Evolutionary conservation across 53 echinoderm and acorn worm species (phyloP).

Genomic region (Temnopleurus reevesii): DNA sequence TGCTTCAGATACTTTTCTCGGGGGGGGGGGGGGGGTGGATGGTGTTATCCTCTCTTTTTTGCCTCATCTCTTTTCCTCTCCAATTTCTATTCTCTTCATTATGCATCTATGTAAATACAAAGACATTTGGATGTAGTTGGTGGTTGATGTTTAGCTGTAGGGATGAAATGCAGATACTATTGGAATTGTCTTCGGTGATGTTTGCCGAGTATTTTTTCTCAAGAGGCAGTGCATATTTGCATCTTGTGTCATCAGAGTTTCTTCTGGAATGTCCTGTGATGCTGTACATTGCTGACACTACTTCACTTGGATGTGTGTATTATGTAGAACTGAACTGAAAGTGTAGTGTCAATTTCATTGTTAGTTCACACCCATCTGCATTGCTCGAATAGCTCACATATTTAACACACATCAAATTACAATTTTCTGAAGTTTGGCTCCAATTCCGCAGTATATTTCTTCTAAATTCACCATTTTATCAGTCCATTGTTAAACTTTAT

Average conservation of each 20-base stretch:
- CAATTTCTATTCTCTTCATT: background rate
- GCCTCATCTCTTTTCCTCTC: background rate
- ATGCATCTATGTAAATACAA: background rate
- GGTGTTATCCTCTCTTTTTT: background rate
- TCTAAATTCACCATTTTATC: no score
- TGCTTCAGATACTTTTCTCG: background rate
- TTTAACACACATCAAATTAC: no score
- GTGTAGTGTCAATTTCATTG: background rate
- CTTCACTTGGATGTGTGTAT: background rate
- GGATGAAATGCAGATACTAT: background rate
- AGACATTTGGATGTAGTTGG: background rate
- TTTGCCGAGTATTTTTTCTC: conserved; percentile 29
- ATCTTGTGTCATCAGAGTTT: conserved; percentile 11
- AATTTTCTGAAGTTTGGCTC: no score
- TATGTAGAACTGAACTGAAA: background rate
- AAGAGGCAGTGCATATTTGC: conserved; percentile 22
- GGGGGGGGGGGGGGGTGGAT: no score
- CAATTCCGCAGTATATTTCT: no score
- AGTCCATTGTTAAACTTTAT: no score
- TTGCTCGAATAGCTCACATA: no score
- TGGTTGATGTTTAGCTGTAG: background rate
- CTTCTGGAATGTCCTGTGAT: background rate
- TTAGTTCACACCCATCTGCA: background rate
- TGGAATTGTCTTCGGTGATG: conserved; percentile 6
- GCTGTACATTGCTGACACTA: background rate